phyloP scores from a whole-genome alignment of 2,113 vertebrate species.

The Suncus etruscus region DNA sequence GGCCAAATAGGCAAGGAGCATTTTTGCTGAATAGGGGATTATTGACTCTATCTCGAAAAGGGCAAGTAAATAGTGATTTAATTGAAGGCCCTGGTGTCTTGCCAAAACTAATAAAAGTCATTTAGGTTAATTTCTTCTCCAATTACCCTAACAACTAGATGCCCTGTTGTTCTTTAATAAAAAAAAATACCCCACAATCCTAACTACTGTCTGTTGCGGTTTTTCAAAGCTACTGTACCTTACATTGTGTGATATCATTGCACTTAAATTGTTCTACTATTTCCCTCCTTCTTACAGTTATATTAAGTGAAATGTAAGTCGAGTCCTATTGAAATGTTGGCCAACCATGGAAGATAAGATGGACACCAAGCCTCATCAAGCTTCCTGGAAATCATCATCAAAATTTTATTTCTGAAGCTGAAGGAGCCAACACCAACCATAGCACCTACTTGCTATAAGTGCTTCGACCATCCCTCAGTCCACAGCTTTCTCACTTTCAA shows the following conservation, averaged over 20 bases:
- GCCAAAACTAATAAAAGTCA: constrained; percentile 51
- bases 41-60: constrained; percentile 46
- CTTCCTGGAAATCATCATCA: constrained; percentile 44
- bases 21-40: constrained; percentile 40
- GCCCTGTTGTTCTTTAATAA: constrained; percentile 46
- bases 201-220: constrained; percentile 47
- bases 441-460: background rate
- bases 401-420: constrained; percentile 33
- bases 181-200: background rate
- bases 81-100: constrained; percentile 37
- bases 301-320: constrained; percentile 46
- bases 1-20: background rate
- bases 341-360: background rate
- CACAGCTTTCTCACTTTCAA: background rate
- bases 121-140: constrained; percentile 54
- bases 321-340: constrained; percentile 16
- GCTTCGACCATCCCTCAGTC: background rate
- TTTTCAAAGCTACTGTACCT: constrained; percentile 20
- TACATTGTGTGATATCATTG: constrained; percentile 42
- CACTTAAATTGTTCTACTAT: constrained; percentile 51
- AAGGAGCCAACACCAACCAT: background rate
- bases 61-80: constrained; percentile 53
- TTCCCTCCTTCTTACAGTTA: constrained; percentile 42
- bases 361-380: constrained; percentile 2
- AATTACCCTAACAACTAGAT: constrained; percentile 54